These are phyloP conservation scores for Silurus lanzhouensis DNA, from an alignment of 2,797 vertebrate genomes.

Conservation along the genomic window DNA sequence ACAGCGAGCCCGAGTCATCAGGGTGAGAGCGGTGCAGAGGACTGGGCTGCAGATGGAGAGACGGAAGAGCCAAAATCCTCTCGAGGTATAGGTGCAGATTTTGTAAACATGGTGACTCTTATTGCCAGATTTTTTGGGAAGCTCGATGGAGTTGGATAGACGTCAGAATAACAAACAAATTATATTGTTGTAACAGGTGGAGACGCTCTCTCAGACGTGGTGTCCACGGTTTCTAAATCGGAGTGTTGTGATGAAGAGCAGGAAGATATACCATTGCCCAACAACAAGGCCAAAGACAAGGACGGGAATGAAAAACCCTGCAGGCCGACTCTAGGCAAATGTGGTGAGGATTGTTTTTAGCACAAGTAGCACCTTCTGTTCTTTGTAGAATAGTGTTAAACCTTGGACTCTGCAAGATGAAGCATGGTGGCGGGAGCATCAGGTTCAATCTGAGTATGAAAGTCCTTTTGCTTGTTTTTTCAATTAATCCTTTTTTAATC, in stretches of 20 bases:
- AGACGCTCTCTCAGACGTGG: conserved; percentile 49
- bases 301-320: conserved; percentile 62
- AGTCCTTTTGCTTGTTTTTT: neutral
- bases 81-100: conserved; percentile 41
- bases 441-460: neutral
- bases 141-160: neutral
- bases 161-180: too few species aligned
- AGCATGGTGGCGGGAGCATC: conserved; percentile 2
- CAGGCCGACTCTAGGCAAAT: conserved; percentile 29
- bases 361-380: neutral
- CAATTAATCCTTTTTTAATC: neutral
- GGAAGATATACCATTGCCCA: conserved; percentile 64
- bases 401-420: neutral
- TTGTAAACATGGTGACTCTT: neutral
- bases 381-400: neutral
- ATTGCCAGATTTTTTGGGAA: neutral
- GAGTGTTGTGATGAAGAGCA: conserved; percentile 60
- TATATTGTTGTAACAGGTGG: conserved; percentile 31
- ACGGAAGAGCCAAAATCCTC: conserved; percentile 47
- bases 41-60: conserved; percentile 28
- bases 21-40: conserved; percentile 46
- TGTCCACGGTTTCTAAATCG: conserved; percentile 56
- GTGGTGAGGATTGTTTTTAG: conserved; percentile 44
- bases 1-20: conserved; percentile 70
- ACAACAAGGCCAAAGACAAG: conserved; percentile 66